Percentiles rank a stretch among this genome's conserved stretches.
These are phyloP conservation scores for Cylindroiulus punctatus DNA, from an alignment of 2,888 invertebrate genomes.

Conservation along the genomic window DNA sequence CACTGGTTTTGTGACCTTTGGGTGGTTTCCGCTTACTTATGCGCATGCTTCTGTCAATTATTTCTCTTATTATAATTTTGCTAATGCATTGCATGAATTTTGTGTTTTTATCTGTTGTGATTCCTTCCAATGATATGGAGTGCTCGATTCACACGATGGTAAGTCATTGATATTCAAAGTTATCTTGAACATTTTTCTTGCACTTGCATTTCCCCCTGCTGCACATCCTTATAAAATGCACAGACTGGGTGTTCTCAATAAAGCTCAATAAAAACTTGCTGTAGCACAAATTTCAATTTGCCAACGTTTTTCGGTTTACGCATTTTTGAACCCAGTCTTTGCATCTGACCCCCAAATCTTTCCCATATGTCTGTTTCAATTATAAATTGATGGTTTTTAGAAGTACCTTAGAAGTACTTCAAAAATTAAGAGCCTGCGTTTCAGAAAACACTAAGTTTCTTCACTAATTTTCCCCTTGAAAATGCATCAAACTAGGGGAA, in stretches of 20 bases:
- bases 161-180: not conserved
- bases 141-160: not conserved
- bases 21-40: not conserved
- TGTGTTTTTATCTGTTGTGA: constrained; percentile 50
- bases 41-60: constrained; percentile 48
- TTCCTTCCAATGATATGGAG: constrained; percentile 40
- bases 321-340: not conserved
- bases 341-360: too few species aligned
- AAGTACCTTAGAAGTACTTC: too few species aligned
- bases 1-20: not conserved
- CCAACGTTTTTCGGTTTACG: not conserved
- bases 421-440: too few species aligned
- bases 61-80: constrained; percentile 32
- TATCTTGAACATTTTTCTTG: not conserved
- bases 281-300: too few species aligned
- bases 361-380: too few species aligned
- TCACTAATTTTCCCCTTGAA: too few species aligned
- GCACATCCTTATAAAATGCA: not conserved
- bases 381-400: too few species aligned
- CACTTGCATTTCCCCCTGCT: not conserved
- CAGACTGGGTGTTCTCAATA: not conserved
- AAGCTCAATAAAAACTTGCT: not conserved
- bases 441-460: too few species aligned
- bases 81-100: constrained; percentile 51
- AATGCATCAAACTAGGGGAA: too few species aligned